A percentile compares a stretch with the other conserved stretches of the same genome.
Conservation (phyloP, 2,113 vertebrate genomes). For the Cottus gobio region DNA sequence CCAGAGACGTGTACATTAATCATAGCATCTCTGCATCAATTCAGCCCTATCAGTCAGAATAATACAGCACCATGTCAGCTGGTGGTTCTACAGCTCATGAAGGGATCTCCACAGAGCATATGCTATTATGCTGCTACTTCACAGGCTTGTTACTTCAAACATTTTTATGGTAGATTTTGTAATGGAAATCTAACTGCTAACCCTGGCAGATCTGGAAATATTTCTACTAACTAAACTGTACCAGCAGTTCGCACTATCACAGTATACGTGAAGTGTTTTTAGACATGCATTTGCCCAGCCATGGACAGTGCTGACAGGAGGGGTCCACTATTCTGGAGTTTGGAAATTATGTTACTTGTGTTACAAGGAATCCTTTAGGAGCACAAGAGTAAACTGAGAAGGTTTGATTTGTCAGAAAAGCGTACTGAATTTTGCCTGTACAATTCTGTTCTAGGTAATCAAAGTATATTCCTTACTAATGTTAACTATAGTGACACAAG, state of each 20-base stretch:
- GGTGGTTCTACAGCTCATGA: constrained; percentile 9
- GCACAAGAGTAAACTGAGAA: background rate
- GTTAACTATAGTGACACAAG: background rate
- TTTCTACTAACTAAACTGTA: background rate
- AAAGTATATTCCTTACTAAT: background rate
- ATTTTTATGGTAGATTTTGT: constrained; percentile 26
- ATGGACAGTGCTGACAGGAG: no score
- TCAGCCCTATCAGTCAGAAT: constrained; percentile 35
- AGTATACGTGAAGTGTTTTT: background rate
- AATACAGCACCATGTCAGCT: constrained; percentile 22
- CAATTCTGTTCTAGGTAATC: background rate
- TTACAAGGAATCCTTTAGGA: background rate
- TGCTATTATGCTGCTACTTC: constrained; percentile 1
- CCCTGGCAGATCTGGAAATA: constrained; percentile 1
- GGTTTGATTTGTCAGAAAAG: background rate
- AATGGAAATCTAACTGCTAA: constrained; percentile 3
- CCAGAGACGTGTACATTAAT: constrained; percentile 33
- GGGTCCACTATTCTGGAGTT: no score
- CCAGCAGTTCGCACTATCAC: background rate
- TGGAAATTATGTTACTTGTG: no score
- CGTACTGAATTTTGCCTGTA: background rate
- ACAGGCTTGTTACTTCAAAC: constrained; percentile 17
- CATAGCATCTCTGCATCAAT: background rate
- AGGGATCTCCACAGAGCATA: constrained; percentile 20
- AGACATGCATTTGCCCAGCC: background rate